Evolutionary conservation across 2,888 invertebrate genomes (phyloP).

Genomic region (Myopa tessellatipennis): DNA sequence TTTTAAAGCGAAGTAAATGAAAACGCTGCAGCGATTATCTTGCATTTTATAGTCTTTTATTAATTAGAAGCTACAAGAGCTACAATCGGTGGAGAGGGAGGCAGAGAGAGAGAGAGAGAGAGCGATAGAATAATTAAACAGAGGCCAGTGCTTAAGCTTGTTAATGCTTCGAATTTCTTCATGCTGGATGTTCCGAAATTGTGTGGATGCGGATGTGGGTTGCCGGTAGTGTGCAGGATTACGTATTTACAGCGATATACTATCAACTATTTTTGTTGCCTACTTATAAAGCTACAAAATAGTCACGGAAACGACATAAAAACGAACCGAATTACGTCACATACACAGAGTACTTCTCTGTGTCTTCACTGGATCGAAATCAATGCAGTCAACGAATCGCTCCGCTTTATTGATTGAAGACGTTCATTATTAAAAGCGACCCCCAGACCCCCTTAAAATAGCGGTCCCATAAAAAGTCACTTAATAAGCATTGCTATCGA

Average conservation of each 20-base stretch:
- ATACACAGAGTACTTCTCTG: no score
- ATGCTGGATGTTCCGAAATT: background rate
- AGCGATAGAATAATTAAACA: background rate
- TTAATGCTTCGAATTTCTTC: background rate
- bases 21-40: background rate
- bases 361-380: background rate
- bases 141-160: background rate
- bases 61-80: background rate
- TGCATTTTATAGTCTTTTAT: conserved; percentile 10
- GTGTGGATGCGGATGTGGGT: no score
- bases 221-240: no score
- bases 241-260: no score
- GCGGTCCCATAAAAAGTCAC: background rate
- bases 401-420: background rate
- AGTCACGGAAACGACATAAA: no score
- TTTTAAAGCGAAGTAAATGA: background rate
- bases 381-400: background rate
- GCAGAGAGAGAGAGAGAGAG: no score
- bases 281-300: no score
- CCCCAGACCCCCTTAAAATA: no score
- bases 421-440: no score
- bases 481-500: background rate
- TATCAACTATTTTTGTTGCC: no score
- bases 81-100: background rate
- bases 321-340: no score